Conservation (phyloP, 2,797 vertebrate species). For the Siniperca scherzeri region DNA sequence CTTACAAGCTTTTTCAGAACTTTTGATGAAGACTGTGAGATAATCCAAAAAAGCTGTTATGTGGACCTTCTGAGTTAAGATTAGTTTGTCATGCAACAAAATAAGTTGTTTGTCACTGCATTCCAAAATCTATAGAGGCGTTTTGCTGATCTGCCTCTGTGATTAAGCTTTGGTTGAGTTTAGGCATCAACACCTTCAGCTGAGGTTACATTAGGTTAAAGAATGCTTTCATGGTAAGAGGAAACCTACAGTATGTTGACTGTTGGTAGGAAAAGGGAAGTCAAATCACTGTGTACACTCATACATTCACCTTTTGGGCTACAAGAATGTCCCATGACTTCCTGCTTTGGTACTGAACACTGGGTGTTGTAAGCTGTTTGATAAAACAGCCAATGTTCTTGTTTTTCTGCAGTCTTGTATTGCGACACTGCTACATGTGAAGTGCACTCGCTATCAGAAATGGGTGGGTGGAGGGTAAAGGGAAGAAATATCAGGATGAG, state of each 20-base stretch:
- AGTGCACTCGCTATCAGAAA: not conserved
- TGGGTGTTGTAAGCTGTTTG: not conserved
- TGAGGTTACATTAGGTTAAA: not conserved
- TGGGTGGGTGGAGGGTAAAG: not conserved
- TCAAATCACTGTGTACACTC: conserved; percentile 4
- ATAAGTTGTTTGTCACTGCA: no score
- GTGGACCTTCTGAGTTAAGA: not conserved
- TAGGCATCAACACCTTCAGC: not conserved
- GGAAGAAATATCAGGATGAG: not conserved
- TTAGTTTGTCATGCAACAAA: not conserved
- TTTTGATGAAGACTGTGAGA: not conserved
- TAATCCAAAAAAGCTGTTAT: not conserved
- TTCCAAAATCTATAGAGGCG: no score
- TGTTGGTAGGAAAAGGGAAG: conserved; percentile 2
- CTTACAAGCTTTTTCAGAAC: no score
- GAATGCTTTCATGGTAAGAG: not conserved
- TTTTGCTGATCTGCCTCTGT: not conserved
- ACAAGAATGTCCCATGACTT: conserved; percentile 13
- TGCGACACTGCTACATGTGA: not conserved
- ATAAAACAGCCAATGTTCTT: not conserved
- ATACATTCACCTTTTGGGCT: conserved; percentile 1
- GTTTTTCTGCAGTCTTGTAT: not conserved
- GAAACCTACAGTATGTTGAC: conserved; percentile 3
- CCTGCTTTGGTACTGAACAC: conserved; percentile 14
- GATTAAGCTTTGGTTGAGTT: not conserved